These are phyloP conservation scores for Labia minor DNA, from an alignment of 2,888 invertebrate genomes.

Conservation along the genomic window DNA sequence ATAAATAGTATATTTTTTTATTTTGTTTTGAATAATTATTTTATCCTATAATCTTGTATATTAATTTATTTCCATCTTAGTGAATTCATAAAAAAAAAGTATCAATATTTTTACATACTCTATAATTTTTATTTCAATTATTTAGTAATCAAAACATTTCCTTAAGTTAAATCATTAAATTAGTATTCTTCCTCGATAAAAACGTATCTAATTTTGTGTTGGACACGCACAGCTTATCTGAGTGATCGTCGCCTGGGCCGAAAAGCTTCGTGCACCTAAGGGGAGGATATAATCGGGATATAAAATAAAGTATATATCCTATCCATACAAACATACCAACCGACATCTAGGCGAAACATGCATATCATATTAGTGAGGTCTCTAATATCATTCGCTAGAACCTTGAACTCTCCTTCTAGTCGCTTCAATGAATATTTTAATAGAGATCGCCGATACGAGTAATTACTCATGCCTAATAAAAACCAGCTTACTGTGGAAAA, in stretches of 20 bases:
- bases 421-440: conserved; percentile 4
- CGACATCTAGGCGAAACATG: conserved; percentile 1
- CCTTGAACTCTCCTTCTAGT: not conserved
- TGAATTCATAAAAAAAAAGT: too few relatives aligned
- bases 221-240: not conserved
- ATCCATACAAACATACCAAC: not conserved
- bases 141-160: conserved; percentile 13
- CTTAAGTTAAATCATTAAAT: conserved; percentile 13
- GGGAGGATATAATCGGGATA: not conserved
- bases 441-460: not conserved
- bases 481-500: conserved; percentile 2
- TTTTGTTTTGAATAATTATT: too few relatives aligned
- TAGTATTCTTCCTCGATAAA: not conserved
- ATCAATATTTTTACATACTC: too few relatives aligned
- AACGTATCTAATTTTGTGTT: not conserved
- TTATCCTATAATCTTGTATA: too few relatives aligned
- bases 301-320: conserved; percentile 13
- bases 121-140: not conserved
- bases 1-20: too few relatives aligned
- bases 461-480: not conserved
- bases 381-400: conserved; percentile 1
- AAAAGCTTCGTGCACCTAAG: conserved; percentile 4
- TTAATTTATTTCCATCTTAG: too few relatives aligned
- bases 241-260: not conserved
- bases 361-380: not conserved